These are phyloP conservation scores for Tetragonula clypearis DNA, from an alignment of 1,140 invertebrate genomes.

Conservation along the genomic window DNA sequence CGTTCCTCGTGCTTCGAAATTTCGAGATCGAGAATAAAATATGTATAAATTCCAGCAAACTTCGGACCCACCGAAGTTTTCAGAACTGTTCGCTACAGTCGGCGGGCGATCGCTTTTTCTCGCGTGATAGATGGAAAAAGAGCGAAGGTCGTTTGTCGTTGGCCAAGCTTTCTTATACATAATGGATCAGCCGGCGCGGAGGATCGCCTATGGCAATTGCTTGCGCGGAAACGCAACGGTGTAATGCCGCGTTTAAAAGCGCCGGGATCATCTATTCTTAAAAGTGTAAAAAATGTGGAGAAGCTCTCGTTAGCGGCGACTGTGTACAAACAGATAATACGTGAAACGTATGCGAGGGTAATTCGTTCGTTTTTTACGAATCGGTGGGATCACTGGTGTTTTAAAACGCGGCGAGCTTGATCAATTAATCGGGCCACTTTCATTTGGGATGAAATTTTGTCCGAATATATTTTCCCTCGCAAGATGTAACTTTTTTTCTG, in stretches of 20 bases:
- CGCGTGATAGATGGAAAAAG: background rate
- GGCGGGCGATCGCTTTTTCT: background rate
- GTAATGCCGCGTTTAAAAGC: conserved; percentile 10
- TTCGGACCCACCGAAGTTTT: background rate
- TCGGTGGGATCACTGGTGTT: no score
- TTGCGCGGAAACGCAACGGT: no score
- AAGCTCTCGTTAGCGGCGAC: no score
- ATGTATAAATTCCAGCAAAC: background rate
- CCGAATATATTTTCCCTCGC: no score
- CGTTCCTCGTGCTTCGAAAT: no score
- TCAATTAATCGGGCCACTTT: no score
- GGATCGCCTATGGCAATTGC: background rate
- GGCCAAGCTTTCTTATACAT: conserved; percentile 8
- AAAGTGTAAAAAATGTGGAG: background rate
- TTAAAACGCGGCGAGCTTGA: no score
- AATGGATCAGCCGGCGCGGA: background rate
- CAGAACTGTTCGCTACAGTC: background rate
- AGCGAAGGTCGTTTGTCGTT: background rate
- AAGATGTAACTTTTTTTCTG: no score
- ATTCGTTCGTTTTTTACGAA: background rate
- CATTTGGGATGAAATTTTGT: no score
- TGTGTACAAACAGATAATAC: background rate
- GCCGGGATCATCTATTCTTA: background rate
- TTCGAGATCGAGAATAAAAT: no score
- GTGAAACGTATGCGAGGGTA: no score